Percentiles rank a stretch among this genome's conserved stretches.
Evolutionary conservation across 2,888 invertebrate genomes (phyloP).

Genomic region (Flabesymbios commensalis): DNA sequence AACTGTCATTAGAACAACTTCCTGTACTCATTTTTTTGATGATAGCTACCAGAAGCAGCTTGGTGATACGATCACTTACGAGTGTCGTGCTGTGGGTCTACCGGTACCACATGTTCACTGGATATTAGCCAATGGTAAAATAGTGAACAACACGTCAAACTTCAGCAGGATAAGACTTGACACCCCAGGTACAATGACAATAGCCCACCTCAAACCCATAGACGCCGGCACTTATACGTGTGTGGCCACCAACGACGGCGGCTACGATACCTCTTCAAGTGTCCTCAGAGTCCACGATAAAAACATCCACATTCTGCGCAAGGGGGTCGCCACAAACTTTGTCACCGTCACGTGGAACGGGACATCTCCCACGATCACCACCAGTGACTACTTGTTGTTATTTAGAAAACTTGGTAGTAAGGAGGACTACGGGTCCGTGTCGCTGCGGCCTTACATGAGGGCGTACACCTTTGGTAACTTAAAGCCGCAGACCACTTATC

Average conservation of each 20-base stretch:
- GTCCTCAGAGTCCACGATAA: conserved; percentile 49
- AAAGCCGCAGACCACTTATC: conserved; percentile 59
- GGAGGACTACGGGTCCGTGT: conserved; percentile 32
- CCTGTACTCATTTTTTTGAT: no score
- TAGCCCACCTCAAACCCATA: conserved; percentile 27
- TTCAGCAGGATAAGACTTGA: conserved; percentile 46
- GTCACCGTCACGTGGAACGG: conserved; percentile 20
- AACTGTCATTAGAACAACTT: no score
- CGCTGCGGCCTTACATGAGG: conserved; percentile 46
- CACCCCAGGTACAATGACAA: conserved; percentile 37
- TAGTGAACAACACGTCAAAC: conserved; percentile 50
- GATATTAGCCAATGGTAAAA: conserved; percentile 58
- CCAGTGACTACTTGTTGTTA: conserved; percentile 16
- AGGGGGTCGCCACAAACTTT: conserved; percentile 13
- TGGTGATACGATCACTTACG: conserved; percentile 55
- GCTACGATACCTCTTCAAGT: conserved; percentile 48
- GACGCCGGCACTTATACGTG: conserved; percentile 63
- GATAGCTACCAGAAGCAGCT: conserved; percentile 47
- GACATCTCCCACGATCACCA: conserved; percentile 13
- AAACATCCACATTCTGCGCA: conserved; percentile 1
- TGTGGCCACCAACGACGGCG: conserved; percentile 56
- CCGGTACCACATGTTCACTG: conserved; percentile 60
- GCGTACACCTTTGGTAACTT: conserved; percentile 61
- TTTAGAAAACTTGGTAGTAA: conserved; percentile 50
- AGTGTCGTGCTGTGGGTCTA: conserved; percentile 62